Conservation (phyloP, 2,113 vertebrate species). For the Chunga burmeisteri region DNA sequence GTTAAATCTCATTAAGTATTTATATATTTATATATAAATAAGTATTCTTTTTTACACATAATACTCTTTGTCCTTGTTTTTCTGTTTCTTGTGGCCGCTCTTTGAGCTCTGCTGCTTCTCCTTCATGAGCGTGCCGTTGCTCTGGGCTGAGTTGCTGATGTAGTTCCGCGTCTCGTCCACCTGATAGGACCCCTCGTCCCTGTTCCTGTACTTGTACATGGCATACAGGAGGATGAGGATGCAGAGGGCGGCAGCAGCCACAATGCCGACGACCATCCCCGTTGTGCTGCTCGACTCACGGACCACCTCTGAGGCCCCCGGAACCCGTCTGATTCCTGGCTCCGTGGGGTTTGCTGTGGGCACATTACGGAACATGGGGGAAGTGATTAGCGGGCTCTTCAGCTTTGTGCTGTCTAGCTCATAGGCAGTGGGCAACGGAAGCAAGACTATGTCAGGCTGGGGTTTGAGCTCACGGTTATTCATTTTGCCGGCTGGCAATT, state of each 20-base stretch:
- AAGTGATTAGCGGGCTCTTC: slow-evolving; percentile 99
- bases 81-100: slow-evolving; percentile 96
- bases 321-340: slow-evolving; percentile 97
- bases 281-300: slow-evolving; percentile 99
- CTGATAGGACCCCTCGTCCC: slow-evolving; percentile 99
- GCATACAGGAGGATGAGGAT: slow-evolving; percentile 99
- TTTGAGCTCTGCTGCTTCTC: slow-evolving; percentile 97
- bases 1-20: slow-evolving; percentile 63
- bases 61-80: slow-evolving; percentile 99
- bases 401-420: slow-evolving; percentile 99
- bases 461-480: slow-evolving; percentile 97
- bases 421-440: slow-evolving; percentile 99
- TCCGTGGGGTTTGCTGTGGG: slow-evolving; percentile 99
- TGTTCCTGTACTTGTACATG: slow-evolving; percentile 99
- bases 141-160: slow-evolving; percentile 99
- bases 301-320: slow-evolving; percentile 99
- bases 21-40: slow-evolving; percentile 72
- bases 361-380: slow-evolving; percentile 99
- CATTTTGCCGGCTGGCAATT: slow-evolving; percentile 96
- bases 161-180: slow-evolving; percentile 99
- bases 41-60: slow-evolving; percentile 89
- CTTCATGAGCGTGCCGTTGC: slow-evolving; percentile 95
- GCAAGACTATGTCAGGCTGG: slow-evolving; percentile 97
- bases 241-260: slow-evolving; percentile 99
- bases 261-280: slow-evolving; percentile 99